phyloP scores from a whole-genome alignment of 1,140 invertebrate genomes.

The Calephelis nemesis region DNA sequence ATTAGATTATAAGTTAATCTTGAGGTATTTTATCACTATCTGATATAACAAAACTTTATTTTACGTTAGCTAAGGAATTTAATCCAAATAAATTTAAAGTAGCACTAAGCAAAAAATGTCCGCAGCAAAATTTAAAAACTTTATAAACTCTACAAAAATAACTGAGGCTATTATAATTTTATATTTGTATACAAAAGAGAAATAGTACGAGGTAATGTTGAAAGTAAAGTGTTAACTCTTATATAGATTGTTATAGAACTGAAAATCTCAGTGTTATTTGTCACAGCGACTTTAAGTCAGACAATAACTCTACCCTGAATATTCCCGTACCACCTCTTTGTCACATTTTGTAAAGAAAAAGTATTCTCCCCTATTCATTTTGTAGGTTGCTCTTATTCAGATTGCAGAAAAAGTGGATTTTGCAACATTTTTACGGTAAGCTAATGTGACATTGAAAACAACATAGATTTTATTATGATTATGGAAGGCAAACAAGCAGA shows the following conservation, averaged over 20 bases:
- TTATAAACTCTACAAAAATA: background rate
- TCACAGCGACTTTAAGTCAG: constrained; percentile 58
- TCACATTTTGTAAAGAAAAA: constrained; percentile 66
- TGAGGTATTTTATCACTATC: too few relatives aligned
- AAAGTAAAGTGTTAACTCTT: constrained; percentile 38
- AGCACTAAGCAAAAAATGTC: too few relatives aligned
- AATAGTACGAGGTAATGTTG: constrained; percentile 20
- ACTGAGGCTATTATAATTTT: background rate
- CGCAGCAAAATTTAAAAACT: background rate
- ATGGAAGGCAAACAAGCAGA: too few relatives aligned
- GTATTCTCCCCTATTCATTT: constrained; percentile 57
- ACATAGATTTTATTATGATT: too few relatives aligned
- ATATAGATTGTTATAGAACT: constrained; percentile 48
- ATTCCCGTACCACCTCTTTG: constrained; percentile 64
- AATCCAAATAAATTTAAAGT: too few relatives aligned
- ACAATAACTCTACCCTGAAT: constrained; percentile 64
- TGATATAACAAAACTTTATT: too few relatives aligned
- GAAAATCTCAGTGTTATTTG: constrained; percentile 57
- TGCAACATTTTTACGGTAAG: constrained; percentile 1
- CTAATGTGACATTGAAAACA: background rate
- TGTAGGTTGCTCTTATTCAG: constrained; percentile 46
- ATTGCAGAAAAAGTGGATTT: constrained; percentile 24
- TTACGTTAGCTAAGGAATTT: too few relatives aligned
- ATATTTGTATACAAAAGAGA: constrained; percentile 16
- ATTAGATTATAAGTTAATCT: too few relatives aligned